Evolutionary conservation across 2,113 vertebrate species (phyloP).

Genomic region (Phylloscopus whistleri): DNA sequence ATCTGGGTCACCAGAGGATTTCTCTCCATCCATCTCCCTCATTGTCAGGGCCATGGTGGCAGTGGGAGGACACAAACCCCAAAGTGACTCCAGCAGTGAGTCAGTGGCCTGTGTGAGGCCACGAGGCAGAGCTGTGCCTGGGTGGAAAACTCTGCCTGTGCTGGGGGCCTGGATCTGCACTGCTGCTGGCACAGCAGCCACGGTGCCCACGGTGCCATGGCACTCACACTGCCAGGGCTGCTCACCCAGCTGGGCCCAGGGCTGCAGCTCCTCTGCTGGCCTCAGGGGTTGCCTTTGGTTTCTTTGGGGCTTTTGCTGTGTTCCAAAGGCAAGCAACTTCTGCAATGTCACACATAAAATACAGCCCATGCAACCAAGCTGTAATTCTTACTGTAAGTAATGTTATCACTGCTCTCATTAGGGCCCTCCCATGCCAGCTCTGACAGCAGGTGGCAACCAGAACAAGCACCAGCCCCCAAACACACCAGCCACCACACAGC

Average conservation of each 20-base stretch:
- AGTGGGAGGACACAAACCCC: fast-evolving
- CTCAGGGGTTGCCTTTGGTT: not conserved
- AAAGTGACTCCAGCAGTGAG: too few relatives aligned
- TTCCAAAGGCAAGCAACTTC: not conserved
- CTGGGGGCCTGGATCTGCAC: not conserved
- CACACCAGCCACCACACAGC: not conserved
- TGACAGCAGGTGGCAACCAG: not conserved
- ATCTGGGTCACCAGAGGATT: constrained; percentile 27
- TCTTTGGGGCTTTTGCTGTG: not conserved
- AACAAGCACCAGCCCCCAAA: not conserved
- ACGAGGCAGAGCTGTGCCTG: fast-evolving
- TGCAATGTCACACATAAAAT: not conserved
- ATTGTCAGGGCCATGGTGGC: fast-evolving
- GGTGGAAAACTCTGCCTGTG: fast-evolving
- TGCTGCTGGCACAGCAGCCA: not conserved
- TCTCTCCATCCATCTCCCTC: not conserved
- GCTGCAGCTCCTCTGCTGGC: not conserved
- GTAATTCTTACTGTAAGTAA: not conserved
- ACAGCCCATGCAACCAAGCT: not conserved
- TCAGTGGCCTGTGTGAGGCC: not conserved
- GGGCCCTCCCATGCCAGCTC: not conserved
- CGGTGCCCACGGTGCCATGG: not conserved
- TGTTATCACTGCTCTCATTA: fast-evolving
- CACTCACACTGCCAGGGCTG: not conserved
- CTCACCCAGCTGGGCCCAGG: not conserved